Base-by-base conservation (phyloP, 2,797 vertebrate species). In the Enteromius afrohamiltoni region DNA sequence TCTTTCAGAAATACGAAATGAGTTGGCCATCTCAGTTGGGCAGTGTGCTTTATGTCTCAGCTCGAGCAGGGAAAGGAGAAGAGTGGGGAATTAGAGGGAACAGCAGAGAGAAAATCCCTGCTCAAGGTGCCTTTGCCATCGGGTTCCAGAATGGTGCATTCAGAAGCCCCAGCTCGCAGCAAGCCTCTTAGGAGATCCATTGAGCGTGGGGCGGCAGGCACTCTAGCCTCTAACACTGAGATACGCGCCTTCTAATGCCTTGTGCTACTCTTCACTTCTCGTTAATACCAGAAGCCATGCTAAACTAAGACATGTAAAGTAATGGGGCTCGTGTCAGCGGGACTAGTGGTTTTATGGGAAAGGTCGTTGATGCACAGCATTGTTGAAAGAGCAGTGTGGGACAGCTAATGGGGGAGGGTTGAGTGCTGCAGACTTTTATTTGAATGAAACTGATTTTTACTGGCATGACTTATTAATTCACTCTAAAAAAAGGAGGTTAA, bases 121-220 rank as follows among this genome's bases (percentile, higher is more conserved):
- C 85, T 91, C 86, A 90, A 90, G 90, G 89, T 90, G 90, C 87
- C 90, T 89, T 91, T 91, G 90, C 84, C 58, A 85, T 85, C 67
- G 76, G 82, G 83, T 81, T 89, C 85, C 82, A 87, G 87, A 88
- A 82, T 85, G 64, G 60, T 49, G 86, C 78, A 82, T 85, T 83
- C 71, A 80, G 75, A 47, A 77, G 64, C 64, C 73, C 31, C 29
- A 79, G 70, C 82, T 87, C 77, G 74, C 67, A 68, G 80, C 88
- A 90, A 88, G 85, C 88, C 49, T 83, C 85, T 89, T 89, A 88
- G 74, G 74, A 76, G 85, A 85, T 74, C 65, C 79, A 51, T 65
- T 78, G 85, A 86, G 62, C 23, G 78, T 26, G 2, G 67, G 83
- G 21, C 21, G 68, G 77, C 58, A 81, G 74, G 65, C 69, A 60